Evolutionary conservation across 2,888 invertebrate species (phyloP), one percentile per base, ranked within the genome.

Genomic region (Ophion obscuratus): DNA sequence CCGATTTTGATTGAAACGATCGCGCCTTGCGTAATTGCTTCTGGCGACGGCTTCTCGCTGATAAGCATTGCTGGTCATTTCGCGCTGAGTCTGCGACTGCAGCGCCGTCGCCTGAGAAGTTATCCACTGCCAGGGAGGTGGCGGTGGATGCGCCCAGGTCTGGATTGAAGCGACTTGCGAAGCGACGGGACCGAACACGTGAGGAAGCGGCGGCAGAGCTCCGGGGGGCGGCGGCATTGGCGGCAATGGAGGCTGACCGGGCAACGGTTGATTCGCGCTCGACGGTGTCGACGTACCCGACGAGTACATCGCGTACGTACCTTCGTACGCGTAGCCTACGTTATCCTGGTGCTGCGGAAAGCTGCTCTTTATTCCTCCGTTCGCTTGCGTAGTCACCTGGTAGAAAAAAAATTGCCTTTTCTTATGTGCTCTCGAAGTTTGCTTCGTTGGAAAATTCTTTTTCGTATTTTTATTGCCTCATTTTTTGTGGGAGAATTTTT

Each of bases 181-280:
- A 47, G 92, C 90, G 70, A 93, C 91, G 27, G 91, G 89, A 78
- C 91, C 90, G 67, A 92, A 93, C 44, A 93, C 89, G 47, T 92
- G 92, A 5, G 92, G 92, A 4, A 92, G 91, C 14, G 92, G 92
- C 20, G 94, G 94, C 14, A 92, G 89, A 24, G 93, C 89, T 2
- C 88, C 91, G 1, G 93, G 90, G 9, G 94, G 94, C 5, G 94
- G 94, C 47, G 94, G 94, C 94, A 94, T 94, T 11, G 93, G 93
- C 47, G 94, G 94, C 76, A 94, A 87, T 0, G 94, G 94, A 14
- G 94, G 94, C 82, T 94, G 94, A 10, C 94, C 94, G 1, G 94
- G 94, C 61, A 94, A 86, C 1, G 94, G 94, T 80, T 93, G 93
- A 67, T 91, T 91, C 6, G 91, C 88, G 53, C 89, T 88, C 9